Base-by-base conservation (phyloP, 2,797 vertebrate genomes). In the Microctenopoma stevenorrisi region DNA sequence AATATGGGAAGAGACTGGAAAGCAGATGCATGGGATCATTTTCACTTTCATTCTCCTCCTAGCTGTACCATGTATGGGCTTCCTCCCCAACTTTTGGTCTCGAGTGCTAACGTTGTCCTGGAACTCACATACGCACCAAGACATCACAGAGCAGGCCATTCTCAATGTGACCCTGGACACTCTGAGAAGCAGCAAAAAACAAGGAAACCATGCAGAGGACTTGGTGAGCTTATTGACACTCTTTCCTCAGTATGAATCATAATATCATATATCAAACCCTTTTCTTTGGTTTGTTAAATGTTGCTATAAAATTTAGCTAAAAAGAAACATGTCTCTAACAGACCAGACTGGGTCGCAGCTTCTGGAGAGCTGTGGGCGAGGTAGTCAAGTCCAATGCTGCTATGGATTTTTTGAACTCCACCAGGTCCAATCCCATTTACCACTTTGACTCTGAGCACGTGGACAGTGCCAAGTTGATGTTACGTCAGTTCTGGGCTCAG, bases 61-160 rank as follows among this genome's bases (percentile, higher is more conserved):
- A 72, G 82, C 79, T 42, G 54, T 78, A 53, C 92, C 92, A 0
- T 87, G 91, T 55, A 79, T 49, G 15, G 86, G 92, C 38, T 97
- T 97, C 86, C 94, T 97, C 43, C 95, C 96, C 15, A 94, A 95
- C 81, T 93, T 96, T 81, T 96, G 95, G 95, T 95, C 95, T 52
- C 87, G 85, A 16, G 79, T 95, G 13, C 83, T 96, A 46, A 92
- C 94, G 7, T 76, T 95, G 38, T 94, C 95, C 48, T 96, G 92
- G 71, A 86, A 91, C 75, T 96, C 96, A 0, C 28, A 92, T 85
- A 97, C 95, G n/a, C 96, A 97, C 81, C 96, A 97, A 87, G 91
- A 94, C 79, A 94, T 96, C 74, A 96, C 95, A 0, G 95, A 97
- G 81, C 90, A 93, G 68, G 95, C 95, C 1, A 89, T 95, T 0